Conservation (phyloP, 2,888 invertebrate genomes). For the Esperia sulphurella region DNA sequence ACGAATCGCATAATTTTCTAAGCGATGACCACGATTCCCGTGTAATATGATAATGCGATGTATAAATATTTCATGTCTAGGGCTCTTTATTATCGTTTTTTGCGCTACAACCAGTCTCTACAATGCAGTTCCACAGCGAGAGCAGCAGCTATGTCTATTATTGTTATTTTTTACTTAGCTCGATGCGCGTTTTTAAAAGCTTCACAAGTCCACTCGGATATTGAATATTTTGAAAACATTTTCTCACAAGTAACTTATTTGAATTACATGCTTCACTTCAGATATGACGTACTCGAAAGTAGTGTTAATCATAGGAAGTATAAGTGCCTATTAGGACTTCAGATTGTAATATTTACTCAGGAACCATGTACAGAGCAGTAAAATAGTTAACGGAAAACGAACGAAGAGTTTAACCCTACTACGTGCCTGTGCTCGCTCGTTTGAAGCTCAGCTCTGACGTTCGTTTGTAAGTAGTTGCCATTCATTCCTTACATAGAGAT, state of each 20-base stretch:
- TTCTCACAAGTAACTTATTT: background rate
- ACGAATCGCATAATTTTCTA: constrained; percentile 73
- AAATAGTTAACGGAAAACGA: constrained; percentile 53
- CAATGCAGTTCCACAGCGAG: constrained; percentile 52
- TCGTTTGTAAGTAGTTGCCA: constrained; percentile 65
- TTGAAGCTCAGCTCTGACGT: constrained; percentile 56
- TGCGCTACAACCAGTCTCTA: constrained; percentile 61
- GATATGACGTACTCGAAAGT: background rate
- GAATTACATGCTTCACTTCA: no score
- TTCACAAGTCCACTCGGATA: background rate
- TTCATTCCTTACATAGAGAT: constrained; percentile 72
- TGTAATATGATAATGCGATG: constrained; percentile 77
- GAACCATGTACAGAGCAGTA: constrained; percentile 45
- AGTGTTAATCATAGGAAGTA: constrained; percentile 17
- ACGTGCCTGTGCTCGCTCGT: constrained; percentile 60
- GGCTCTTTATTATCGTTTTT: constrained; percentile 65
- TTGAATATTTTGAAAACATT: background rate
- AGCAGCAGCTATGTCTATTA: constrained; percentile 35
- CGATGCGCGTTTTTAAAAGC: background rate
- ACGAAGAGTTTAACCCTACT: constrained; percentile 46
- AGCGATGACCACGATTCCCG: constrained; percentile 71
- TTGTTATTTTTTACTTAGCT: constrained; percentile 14
- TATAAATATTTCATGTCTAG: constrained; percentile 74
- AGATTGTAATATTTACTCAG: constrained; percentile 33
- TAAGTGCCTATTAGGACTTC: constrained; percentile 15